phyloP scores from a whole-genome alignment of 2,113 vertebrate genomes.

The Scomber colias region DNA sequence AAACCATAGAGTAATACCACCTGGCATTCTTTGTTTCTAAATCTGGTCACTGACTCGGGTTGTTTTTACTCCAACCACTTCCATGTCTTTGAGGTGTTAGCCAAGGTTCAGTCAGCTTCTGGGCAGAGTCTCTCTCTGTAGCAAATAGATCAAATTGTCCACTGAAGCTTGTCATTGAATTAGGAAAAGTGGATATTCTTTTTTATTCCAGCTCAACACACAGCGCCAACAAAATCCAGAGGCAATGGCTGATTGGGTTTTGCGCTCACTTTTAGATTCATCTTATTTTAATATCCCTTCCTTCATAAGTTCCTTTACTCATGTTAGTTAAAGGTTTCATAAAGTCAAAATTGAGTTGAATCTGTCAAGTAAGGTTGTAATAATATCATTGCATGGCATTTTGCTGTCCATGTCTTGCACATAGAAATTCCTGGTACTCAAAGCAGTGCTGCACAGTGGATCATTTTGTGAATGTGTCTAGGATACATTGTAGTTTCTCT shows the following conservation, averaged over 20 bases:
- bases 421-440: too few relatives aligned
- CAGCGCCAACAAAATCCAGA: slow-evolving; percentile 1
- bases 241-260: background rate
- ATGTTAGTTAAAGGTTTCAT: background rate
- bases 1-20: slow-evolving; percentile 9
- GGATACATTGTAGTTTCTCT: too few relatives aligned
- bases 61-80: slow-evolving; percentile 28
- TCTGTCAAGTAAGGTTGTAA: background rate
- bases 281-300: background rate
- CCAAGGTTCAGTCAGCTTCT: slow-evolving; percentile 43
- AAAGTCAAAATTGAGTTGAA: background rate
- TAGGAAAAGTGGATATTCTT: slow-evolving; percentile 32
- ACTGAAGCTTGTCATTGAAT: slow-evolving; percentile 53
- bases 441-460: too few relatives aligned
- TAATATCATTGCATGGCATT: background rate
- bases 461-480: too few relatives aligned
- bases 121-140: slow-evolving; percentile 23
- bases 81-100: slow-evolving; percentile 41
- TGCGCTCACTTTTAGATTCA: background rate
- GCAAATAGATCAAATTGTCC: slow-evolving; percentile 54
- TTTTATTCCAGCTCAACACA: slow-evolving; percentile 16
- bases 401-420: background rate
- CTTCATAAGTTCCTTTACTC: background rate
- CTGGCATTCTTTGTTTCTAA: slow-evolving; percentile 56
- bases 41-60: slow-evolving; percentile 25